phyloP scores from a whole-genome alignment of 2,888 invertebrate species.

The Sympetrum striolatum region DNA sequence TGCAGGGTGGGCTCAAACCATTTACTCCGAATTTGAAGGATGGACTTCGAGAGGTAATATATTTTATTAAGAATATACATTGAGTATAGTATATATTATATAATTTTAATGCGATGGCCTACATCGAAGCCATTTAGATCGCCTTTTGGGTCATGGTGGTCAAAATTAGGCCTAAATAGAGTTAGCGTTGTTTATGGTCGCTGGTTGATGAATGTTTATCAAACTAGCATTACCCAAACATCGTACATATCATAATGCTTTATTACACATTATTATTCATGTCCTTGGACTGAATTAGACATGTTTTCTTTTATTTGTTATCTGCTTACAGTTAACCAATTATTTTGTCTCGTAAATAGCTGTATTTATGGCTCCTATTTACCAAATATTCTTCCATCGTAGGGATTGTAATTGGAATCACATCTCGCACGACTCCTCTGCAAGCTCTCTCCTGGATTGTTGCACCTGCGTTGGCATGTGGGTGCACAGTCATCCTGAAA shows the following conservation, averaged over 20 bases:
- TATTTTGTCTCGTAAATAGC: background rate
- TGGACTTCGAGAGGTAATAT: conserved; percentile 59
- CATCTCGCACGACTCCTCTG: conserved; percentile 61
- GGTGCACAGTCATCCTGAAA: conserved; percentile 61
- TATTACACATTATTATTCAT: too few species aligned
- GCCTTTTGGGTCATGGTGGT: background rate
- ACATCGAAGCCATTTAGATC: background rate
- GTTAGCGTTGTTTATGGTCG: background rate
- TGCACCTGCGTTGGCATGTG: conserved; percentile 62
- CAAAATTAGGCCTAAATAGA: background rate
- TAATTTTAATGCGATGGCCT: background rate
- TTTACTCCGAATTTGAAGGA: conserved; percentile 57
- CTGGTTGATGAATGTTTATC: background rate
- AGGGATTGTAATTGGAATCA: conserved; percentile 60
- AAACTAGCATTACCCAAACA: background rate
- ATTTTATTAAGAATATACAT: background rate
- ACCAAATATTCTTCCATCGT: background rate
- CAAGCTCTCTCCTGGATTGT: conserved; percentile 61
- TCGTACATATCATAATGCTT: background rate
- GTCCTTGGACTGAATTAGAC: too few species aligned
- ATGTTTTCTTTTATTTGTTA: too few species aligned
- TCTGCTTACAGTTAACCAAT: background rate
- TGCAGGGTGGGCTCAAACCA: conserved; percentile 61
- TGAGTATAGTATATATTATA: background rate
- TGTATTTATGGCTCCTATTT: background rate